Base-by-base conservation (phyloP, 1,140 invertebrate genomes). In the Sycophaga agraensis region DNA sequence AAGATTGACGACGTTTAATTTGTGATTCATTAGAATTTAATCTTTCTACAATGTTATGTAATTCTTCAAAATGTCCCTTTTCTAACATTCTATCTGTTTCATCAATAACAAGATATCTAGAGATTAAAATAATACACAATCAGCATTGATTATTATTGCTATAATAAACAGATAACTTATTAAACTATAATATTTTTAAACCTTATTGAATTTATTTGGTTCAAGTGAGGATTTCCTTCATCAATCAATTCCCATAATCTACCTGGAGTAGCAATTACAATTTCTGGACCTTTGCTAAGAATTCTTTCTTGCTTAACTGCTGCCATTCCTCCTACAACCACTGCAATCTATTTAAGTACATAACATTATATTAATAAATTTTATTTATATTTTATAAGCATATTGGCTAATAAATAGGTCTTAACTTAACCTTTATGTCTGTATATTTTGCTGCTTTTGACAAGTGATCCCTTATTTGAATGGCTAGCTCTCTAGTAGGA, bases 51-150 rank as follows among this genome's bases (percentile, higher is more conserved):
- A 99, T 80, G 31, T 88, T 84, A 31, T 91, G 84, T 2, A 99
- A 75, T 79, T 99, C 97, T 70, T 93, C 86, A 82, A 99, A 99
- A 80, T 99, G 97, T 16, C 94, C 94, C 66, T 89, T 91, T 73
- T 99, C 97, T 16, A 98, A 82, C 96, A 99, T 99, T 67, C 97
- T 84, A 80, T 99, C 98, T 0, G 97, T 97, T 85, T 99, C 98
- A 80, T 99, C 98, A 61, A 99, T 93, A 0, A 94, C 96, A 57
- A 99, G 80, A 77, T 88, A 94, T 64, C 88, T 89, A 57, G 14
- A 34, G 11, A 22, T 51, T 60, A 55, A 54, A 65, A 51, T 58
- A 60, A 69, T 55, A 59, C n/a, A n/a, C n/a, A n/a, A n/a, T n/a
- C n/a, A 61, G 53, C 9, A 26, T 28, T 46, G 1, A n/a, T 46